phyloP scores from a whole-genome alignment of 2,113 vertebrate species.

The Tyrannus savana region DNA sequence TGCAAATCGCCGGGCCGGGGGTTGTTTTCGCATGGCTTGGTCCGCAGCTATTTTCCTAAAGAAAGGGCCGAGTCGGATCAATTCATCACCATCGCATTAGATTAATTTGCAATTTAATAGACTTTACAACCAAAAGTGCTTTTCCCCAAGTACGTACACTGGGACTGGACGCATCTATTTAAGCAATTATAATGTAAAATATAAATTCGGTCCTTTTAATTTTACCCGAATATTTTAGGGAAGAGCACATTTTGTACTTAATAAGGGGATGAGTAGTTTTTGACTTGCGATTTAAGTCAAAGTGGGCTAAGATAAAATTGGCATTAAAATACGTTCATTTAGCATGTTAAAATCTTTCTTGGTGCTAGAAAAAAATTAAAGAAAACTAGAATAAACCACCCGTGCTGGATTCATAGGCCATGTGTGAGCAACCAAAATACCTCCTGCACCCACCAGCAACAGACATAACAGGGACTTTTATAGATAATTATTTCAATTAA shows the following conservation, averaged over 20 bases:
- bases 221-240: not conserved
- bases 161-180: not conserved
- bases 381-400: not conserved
- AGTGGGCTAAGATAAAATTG: not conserved
- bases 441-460: not conserved
- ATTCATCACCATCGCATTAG: not conserved
- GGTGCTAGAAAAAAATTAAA: not conserved
- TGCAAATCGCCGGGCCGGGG: not conserved
- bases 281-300: not conserved
- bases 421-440: not conserved
- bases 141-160: not conserved
- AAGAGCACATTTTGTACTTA: not conserved
- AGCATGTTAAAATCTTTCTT: not conserved
- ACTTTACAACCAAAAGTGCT: not conserved
- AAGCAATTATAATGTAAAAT: not conserved
- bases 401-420: not conserved
- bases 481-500: not conserved
- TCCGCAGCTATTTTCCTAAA: not conserved
- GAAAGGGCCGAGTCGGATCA: not conserved
- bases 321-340: not conserved
- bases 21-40: not conserved
- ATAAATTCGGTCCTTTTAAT: not conserved
- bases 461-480: not conserved
- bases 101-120: constrained; percentile 1
- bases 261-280: not conserved